phyloP scores from a whole-genome alignment of 2,797 vertebrate species.

The Rhynchonycteris naso region DNA sequence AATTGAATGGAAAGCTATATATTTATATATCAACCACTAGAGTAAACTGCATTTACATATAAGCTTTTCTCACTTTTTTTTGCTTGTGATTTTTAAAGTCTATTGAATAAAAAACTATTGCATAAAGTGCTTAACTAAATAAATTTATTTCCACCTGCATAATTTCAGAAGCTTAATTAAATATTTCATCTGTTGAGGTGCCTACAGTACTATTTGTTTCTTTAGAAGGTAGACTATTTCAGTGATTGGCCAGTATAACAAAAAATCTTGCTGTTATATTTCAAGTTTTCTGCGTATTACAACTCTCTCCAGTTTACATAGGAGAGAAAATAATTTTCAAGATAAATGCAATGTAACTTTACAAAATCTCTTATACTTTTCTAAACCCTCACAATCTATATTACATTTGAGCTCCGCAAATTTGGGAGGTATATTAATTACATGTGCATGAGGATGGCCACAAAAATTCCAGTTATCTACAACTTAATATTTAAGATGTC shows the following conservation, averaged over 20 bases:
- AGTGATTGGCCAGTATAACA: slow-evolving; percentile 16
- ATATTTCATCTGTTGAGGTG: slow-evolving; percentile 50
- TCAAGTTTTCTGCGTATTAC: slow-evolving; percentile 50
- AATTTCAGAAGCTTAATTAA: slow-evolving; percentile 65
- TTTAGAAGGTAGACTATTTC: slow-evolving; percentile 48
- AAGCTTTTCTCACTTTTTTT: slow-evolving; percentile 65
- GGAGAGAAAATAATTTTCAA: neutral
- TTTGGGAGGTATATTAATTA: neutral
- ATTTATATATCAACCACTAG: slow-evolving; percentile 69
- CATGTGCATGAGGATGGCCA: neutral
- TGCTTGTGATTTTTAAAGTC: slow-evolving; percentile 59
- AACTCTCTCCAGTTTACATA: slow-evolving; percentile 7
- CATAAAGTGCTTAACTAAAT: slow-evolving; percentile 73
- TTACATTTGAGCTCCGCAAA: neutral
- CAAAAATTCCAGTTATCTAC: neutral
- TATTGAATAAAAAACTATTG: slow-evolving; percentile 66
- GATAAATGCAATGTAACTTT: slow-evolving; percentile 18
- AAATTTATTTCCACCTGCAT: slow-evolving; percentile 73
- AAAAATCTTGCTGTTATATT: slow-evolving; percentile 36
- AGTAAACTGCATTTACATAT: slow-evolving; percentile 58
- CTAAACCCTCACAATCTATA: slow-evolving; percentile 33
- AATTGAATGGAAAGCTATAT: slow-evolving; percentile 72
- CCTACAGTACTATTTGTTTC: neutral
- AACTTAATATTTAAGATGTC: neutral
- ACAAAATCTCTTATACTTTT: slow-evolving; percentile 3